phyloP scores from a whole-genome alignment of 2,797 vertebrate genomes.

The Triplophysa bombifrons region DNA sequence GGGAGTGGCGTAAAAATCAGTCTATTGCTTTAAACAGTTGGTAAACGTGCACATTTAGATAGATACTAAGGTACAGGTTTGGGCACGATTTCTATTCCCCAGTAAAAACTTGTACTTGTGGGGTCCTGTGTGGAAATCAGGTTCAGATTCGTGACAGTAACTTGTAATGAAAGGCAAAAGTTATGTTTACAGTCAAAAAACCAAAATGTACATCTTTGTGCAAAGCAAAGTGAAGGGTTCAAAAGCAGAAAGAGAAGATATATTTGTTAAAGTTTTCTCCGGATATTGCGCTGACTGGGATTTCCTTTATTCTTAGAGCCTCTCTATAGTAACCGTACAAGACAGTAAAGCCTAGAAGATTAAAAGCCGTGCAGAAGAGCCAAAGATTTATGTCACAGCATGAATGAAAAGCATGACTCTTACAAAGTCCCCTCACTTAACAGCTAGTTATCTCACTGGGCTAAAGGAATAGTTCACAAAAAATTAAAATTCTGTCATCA shows the following conservation, averaged over 20 bases:
- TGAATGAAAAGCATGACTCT: too few species aligned
- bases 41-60: not conserved
- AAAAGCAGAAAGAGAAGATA: not conserved
- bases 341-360: not conserved
- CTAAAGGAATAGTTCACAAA: too few species aligned
- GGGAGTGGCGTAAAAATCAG: too few species aligned
- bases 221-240: not conserved
- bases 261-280: not conserved
- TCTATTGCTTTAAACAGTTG: not conserved
- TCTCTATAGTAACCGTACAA: not conserved
- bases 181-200: not conserved
- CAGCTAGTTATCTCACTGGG: too few species aligned
- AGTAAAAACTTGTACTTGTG: not conserved
- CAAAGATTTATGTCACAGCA: too few species aligned
- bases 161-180: not conserved
- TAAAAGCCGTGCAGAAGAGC: too few species aligned
- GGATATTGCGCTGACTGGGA: not conserved
- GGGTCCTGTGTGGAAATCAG: too few species aligned
- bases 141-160: too few species aligned
- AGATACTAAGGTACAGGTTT: not conserved
- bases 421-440: too few species aligned
- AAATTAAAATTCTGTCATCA: too few species aligned
- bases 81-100: not conserved
- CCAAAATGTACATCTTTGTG: too few species aligned
- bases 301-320: not conserved